Evolutionary conservation across 2,113 vertebrate genomes (phyloP).

Genomic region (Tiliqua scincoides): DNA sequence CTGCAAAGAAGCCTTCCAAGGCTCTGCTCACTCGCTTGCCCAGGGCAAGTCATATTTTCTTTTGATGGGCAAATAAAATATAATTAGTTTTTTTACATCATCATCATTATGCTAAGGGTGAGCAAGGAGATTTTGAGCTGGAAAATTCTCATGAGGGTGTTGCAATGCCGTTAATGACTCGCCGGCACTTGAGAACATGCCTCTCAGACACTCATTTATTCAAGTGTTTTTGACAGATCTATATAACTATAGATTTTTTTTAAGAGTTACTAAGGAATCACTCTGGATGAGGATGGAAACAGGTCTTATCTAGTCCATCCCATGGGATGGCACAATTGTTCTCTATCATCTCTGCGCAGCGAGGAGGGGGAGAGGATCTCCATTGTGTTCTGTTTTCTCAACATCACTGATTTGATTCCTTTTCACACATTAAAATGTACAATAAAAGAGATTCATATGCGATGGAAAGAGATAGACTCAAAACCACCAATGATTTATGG

Average conservation of each 20-base stretch:
- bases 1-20: not conserved
- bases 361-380: not conserved
- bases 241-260: not conserved
- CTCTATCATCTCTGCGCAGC: not conserved
- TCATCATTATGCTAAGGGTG: constrained; percentile 43
- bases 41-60: constrained; percentile 43
- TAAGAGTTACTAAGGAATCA: not conserved
- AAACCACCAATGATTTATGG: not conserved
- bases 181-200: constrained; percentile 22
- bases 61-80: constrained; percentile 49
- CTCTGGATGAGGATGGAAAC: not conserved
- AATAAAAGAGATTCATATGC: not conserved
- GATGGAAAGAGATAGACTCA: not conserved
- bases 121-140: constrained; percentile 28
- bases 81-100: constrained; percentile 21
- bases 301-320: not conserved
- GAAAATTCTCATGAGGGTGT: constrained; percentile 36
- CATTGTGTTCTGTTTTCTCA: not conserved
- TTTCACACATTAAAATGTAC: not conserved
- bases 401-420: not conserved
- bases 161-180: constrained; percentile 27
- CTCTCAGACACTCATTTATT: constrained; percentile 33
- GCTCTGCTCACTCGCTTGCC: constrained; percentile 25
- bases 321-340: not conserved
- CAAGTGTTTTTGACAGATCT: constrained; percentile 29